These are phyloP conservation scores for Tetrao urogallus DNA, from an alignment of 2,113 vertebrate species.

Conservation along the genomic window DNA sequence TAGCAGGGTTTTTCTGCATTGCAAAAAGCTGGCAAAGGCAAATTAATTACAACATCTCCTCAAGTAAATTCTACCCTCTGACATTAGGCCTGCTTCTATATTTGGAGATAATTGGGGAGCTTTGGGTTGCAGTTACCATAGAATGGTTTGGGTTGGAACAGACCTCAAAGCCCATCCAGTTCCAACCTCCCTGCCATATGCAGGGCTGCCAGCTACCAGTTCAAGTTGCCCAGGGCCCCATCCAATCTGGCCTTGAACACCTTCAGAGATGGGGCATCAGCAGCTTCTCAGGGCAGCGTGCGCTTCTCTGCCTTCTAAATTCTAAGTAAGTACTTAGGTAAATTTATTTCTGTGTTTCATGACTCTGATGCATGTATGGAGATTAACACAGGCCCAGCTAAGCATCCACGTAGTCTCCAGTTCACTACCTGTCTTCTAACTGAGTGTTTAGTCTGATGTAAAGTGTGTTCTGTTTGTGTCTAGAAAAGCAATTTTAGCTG, in stretches of 20 bases:
- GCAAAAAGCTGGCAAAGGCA: no score
- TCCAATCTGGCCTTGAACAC: not conserved
- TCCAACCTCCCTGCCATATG: not conserved
- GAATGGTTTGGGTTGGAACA: not conserved
- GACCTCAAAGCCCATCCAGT: not conserved
- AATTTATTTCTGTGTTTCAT: not conserved
- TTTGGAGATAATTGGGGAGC: not conserved
- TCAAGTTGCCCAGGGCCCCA: not conserved
- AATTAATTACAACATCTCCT: not conserved
- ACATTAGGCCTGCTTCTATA: not conserved
- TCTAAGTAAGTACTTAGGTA: not conserved
- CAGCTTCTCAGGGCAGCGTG: not conserved
- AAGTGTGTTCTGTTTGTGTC: not conserved
- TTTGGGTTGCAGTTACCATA: not conserved
- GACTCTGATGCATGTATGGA: not conserved
- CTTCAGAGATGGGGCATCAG: not conserved
- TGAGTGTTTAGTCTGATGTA: not conserved
- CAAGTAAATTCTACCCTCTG: not conserved
- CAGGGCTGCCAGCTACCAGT: no score
- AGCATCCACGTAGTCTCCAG: not conserved
- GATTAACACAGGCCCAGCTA: not conserved
- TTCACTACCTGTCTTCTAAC: not conserved
- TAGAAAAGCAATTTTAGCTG: not conserved
- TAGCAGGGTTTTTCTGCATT: not conserved
- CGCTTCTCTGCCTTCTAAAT: not conserved